Evolutionary conservation across 1,140 invertebrate genomes (phyloP), one percentile per base, ranked within the genome.

Genomic region (Tetramorium alpestre): DNA sequence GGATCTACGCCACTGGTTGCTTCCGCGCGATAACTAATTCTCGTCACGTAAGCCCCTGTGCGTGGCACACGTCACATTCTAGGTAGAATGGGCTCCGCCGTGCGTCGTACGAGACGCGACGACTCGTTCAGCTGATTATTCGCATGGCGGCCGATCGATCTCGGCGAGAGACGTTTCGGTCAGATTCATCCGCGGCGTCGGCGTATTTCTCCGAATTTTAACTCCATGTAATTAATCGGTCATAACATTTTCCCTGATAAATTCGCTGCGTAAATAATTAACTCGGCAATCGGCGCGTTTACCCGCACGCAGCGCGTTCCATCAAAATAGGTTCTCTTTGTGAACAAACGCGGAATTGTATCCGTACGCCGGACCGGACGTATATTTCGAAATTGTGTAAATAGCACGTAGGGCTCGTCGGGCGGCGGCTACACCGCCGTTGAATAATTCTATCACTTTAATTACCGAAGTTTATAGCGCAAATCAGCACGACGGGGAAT

Each of bases 1-100:
- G 76, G 88, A 87, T 86, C 51, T 85, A 60, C 88, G 64, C 85
- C 88, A 90, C 89, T 87, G 88, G 89, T 90, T 90, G 89, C 89
- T 90, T 89, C 85, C 88, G 54, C 18, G 78, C 72, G 88, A 65
- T 87, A 90, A 89, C 85, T 87, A 70, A 90, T 90, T 89, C 89
- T 80, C 85, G 51, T 87, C 56, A 80, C 88, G 89, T 87, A 89
- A 87, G 38, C 22, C n/a, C 70, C n/a, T 58, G 62, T 60, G 41
- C 28, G n/a, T 73, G 62, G 38, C 18, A 56, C 65, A 58, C 73
- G 89, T 89, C 88, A 85, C 80, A 56, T 87, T 80, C 72, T 73
- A 47, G 70, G 38, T 47, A 67, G 70, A 78, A 89, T 60, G 67
- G n/a, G 25, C 65, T 82, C 49, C n/a, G 3, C 18, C 7, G 77